Base-by-base conservation (phyloP, 2,888 invertebrate genomes). In the Acleris holmiana region DNA sequence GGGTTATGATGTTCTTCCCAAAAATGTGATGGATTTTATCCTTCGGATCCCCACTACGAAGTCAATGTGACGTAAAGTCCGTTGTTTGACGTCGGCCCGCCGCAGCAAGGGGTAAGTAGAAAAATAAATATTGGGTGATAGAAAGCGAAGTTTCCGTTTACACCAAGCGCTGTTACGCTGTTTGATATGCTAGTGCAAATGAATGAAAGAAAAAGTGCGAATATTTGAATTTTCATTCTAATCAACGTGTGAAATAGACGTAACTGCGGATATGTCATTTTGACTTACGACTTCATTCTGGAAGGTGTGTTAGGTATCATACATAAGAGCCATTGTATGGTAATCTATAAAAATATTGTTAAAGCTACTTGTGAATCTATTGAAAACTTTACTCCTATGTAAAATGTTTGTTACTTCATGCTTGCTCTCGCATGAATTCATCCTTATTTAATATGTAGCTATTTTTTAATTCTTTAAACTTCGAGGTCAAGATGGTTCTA, bases 161-260 rank as follows among this genome's bases (percentile, higher is more conserved):
- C 85, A 87, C 82, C 75, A 74, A 76, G 85, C 79, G 82, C 76
- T 84, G 80, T 73, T 76, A 69, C 75, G 78, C 76, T 74, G 76
- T 82, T 83, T 87, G 81, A 83, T 83, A 84, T 79, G 78, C 71
- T 70, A 76, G 85, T 87, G 88, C 73, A 89, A 90, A 91, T 88
- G 85, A 86, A 88, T 79, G 91, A 91, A 89, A 91, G 91, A 91
- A 92, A 92, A 90, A 92, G 92, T 91, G 86, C 76, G 85, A 86
- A 84, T 91, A 83, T 91, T 91, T 90, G 89, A 83, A 82, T 88
- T 89, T 90, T 86, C 85, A 77, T 86, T 80, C 73, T 74, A 68
- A 76, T 78, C 78, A 72, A 77, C 76, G 73, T 73, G 72, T 49
- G 65, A 62, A 69, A 71, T 84, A 82, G 81, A 82, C 85, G 80